A percentile compares a stretch with the other conserved stretches of the same genome.
Evolutionary conservation across 2,888 invertebrate genomes (phyloP).

Genomic region (Drosophila lutescens): DNA sequence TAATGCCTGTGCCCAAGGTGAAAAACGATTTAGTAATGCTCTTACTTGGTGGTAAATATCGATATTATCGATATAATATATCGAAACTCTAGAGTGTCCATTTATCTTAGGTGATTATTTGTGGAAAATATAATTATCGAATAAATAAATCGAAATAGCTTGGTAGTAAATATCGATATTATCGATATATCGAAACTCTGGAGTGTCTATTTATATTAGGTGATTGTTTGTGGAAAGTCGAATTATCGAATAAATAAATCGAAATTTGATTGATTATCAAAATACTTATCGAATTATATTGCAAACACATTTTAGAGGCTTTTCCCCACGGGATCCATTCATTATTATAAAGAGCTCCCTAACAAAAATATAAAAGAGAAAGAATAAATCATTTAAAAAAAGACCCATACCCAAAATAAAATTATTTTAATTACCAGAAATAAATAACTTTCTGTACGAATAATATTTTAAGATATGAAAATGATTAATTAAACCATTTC

Average conservation of each 20-base stretch:
- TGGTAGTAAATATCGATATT: background rate
- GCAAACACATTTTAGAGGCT: too few species aligned
- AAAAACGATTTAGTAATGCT: background rate
- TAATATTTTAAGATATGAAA: conserved; percentile 1
- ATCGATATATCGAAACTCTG: background rate
- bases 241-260: background rate
- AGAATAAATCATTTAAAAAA: too few species aligned
- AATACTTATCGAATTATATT: too few species aligned
- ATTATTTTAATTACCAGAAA: too few species aligned
- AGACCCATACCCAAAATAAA: too few species aligned
- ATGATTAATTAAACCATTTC: conserved; percentile 1
- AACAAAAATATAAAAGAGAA: too few species aligned
- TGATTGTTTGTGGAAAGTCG: background rate
- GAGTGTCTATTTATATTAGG: too few species aligned
- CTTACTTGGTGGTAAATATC: background rate
- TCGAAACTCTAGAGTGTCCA: background rate
- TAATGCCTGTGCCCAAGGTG: conserved; percentile 33
- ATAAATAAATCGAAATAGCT: too few species aligned
- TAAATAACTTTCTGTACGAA: background rate
- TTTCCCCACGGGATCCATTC: too few species aligned
- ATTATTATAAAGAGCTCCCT: too few species aligned
- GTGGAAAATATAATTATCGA: background rate
- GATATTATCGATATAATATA: background rate
- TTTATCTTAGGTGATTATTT: too few species aligned
- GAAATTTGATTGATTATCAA: background rate